Conservation (phyloP, 30 jellyfish, hydroid and myxozoan genomes). For the Catostylus mosaicus region DNA sequence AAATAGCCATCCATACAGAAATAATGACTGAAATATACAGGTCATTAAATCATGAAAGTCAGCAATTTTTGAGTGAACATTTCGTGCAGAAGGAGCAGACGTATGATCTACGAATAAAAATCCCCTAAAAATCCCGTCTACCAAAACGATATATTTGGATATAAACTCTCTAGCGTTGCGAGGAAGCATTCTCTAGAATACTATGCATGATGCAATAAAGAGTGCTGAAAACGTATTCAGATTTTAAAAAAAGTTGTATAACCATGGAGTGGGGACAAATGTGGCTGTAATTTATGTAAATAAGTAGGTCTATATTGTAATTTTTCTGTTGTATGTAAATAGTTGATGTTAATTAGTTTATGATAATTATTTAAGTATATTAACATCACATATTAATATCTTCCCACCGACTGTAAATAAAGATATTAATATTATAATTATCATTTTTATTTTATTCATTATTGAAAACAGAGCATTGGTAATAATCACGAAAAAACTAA, state of each 20-base stretch:
- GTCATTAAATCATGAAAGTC: conserved; percentile 26
- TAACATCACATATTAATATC: no score
- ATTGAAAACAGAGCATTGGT: no score
- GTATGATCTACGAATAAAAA: conserved; percentile 34
- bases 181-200: conserved; percentile 62
- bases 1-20: conserved; percentile 18
- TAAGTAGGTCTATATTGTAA: no score
- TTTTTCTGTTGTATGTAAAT: no score
- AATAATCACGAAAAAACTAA: no score
- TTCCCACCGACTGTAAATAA: no score
- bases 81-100: conserved; percentile 16
- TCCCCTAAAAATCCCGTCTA: conserved; percentile 27
- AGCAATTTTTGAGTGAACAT: conserved; percentile 22
- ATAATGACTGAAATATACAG: conserved; percentile 36
- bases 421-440: no score
- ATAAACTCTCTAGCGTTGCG: conserved; percentile 13
- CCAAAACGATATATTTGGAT: conserved; percentile 23
- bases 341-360: no score
- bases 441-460: no score
- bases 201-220: conserved; percentile 23
- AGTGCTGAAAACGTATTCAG: conserved; percentile 2
- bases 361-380: no score
- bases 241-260: conserved; percentile 36
- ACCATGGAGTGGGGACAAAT: conserved; percentile 57
- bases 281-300: conserved; percentile 38